A percentile compares a stretch with the other conserved stretches of the same genome.
Conservation (phyloP, 2,888 invertebrate species). For the Clivina fossor region DNA sequence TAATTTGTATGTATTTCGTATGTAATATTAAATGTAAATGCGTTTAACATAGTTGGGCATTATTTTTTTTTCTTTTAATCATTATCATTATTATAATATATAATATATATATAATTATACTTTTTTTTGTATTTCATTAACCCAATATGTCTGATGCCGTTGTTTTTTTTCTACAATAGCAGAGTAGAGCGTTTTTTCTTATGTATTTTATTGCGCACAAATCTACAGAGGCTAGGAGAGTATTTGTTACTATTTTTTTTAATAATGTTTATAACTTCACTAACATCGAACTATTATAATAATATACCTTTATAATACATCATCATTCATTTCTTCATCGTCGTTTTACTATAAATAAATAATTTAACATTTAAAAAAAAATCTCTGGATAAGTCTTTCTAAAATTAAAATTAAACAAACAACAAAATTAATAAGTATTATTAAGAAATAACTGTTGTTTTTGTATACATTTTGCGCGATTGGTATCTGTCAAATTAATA, state of each 20-base stretch:
- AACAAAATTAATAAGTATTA: too few species aligned
- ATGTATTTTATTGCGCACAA: conserved; percentile 52
- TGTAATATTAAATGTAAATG: conserved; percentile 43
- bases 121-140: too few species aligned
- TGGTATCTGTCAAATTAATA: too few species aligned
- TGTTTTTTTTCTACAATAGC: conserved; percentile 51
- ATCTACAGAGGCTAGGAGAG: conserved; percentile 49
- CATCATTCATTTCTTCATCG: too few species aligned
- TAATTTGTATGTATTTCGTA: conserved; percentile 40
- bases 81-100: too few species aligned
- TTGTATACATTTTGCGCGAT: conserved; percentile 14
- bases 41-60: conserved; percentile 50
- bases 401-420: too few species aligned
- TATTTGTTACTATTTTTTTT: conserved; percentile 26
- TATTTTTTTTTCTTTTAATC: conserved; percentile 49
- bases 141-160: conserved; percentile 17
- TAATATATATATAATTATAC: neutral
- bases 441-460: neutral
- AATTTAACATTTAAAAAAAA: conserved; percentile 17
- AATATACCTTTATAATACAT: conserved; percentile 41
- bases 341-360: conserved; percentile 20
- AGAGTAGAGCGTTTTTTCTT: conserved; percentile 52
- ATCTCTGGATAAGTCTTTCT: too few species aligned
- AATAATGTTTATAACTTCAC: conserved; percentile 45
- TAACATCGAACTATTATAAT: conserved; percentile 55